phyloP scores from a whole-genome alignment of 2,888 invertebrate genomes.

The Byasa hedistus region DNA sequence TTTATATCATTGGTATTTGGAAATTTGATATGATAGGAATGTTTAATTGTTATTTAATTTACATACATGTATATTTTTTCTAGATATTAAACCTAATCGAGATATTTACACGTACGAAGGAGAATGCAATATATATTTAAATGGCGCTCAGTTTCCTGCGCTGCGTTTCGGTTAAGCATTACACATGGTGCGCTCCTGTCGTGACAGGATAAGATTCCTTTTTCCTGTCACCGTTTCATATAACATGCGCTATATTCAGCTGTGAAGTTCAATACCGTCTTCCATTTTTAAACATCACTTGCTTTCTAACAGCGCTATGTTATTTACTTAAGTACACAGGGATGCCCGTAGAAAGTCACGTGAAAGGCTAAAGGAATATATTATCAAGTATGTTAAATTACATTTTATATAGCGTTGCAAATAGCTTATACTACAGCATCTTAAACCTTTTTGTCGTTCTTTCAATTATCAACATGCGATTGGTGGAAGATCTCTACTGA shows the following conservation, averaged over 20 bases:
- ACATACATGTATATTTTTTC: too few relatives aligned
- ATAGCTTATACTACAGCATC: neutral
- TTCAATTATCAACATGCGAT: too few relatives aligned
- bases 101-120: neutral
- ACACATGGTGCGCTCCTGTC: constrained; percentile 11
- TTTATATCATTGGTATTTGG: too few relatives aligned
- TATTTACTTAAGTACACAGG: neutral
- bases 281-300: neutral
- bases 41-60: too few relatives aligned
- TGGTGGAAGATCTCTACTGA: too few relatives aligned
- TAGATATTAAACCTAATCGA: neutral
- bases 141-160: neutral
- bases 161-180: constrained; percentile 2
- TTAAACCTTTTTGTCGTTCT: too few relatives aligned
- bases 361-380: neutral
- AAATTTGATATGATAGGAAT: too few relatives aligned
- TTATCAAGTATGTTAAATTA: neutral
- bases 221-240: constrained; percentile 10
- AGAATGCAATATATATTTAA: constrained; percentile 1
- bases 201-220: constrained; percentile 11
- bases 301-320: neutral
- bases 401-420: neutral
- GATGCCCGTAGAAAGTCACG: neutral
- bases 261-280: neutral
- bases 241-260: neutral